These are phyloP conservation scores for Bombus ignitus DNA, from an alignment of 1,140 invertebrate species.

Conservation along the genomic window DNA sequence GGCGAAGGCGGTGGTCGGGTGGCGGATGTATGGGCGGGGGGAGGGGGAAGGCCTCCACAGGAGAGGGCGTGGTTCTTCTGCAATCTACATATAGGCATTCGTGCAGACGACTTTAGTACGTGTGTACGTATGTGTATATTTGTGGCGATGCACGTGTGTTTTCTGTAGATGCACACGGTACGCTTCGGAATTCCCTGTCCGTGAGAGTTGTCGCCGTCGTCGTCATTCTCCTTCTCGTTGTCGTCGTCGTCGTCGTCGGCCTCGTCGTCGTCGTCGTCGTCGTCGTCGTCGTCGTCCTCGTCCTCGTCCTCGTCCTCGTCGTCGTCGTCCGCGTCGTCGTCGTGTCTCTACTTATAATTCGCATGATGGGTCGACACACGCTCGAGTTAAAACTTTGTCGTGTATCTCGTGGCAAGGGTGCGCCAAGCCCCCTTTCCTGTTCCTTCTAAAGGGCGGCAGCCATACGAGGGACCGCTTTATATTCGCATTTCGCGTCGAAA, in stretches of 20 bases:
- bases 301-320: constrained; percentile 35
- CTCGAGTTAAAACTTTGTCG: constrained; percentile 73
- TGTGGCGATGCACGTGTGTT: constrained; percentile 58
- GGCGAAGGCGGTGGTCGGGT: constrained; percentile 63
- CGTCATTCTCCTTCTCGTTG: not conserved
- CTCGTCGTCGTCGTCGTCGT: not conserved
- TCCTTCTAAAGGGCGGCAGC: constrained; percentile 32
- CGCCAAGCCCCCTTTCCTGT: constrained; percentile 30
- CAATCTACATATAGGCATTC: constrained; percentile 77
- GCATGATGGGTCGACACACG: constrained; percentile 74
- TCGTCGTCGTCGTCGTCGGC: not conserved
- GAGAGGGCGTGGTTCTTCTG: constrained; percentile 80
- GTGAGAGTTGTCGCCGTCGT: constrained; percentile 36
- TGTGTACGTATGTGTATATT: constrained; percentile 62
- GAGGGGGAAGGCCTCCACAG: constrained; percentile 39
- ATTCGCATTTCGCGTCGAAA: constrained; percentile 49
- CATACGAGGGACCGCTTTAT: constrained; percentile 50
- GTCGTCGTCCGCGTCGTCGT: constrained; percentile 20
- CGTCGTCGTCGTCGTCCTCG: not conserved
- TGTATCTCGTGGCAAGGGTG: constrained; percentile 57
- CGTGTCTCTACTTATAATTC: constrained; percentile 70
- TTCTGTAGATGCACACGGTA: constrained; percentile 52
- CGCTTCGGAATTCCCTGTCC: constrained; percentile 41
- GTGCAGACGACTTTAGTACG: constrained; percentile 70
- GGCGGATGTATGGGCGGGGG: constrained; percentile 41